A percentile compares a stretch with the other conserved stretches of the same genome.
Evolutionary conservation across 2,888 invertebrate species (phyloP).

Genomic region (Hymenopus coronatus): DNA sequence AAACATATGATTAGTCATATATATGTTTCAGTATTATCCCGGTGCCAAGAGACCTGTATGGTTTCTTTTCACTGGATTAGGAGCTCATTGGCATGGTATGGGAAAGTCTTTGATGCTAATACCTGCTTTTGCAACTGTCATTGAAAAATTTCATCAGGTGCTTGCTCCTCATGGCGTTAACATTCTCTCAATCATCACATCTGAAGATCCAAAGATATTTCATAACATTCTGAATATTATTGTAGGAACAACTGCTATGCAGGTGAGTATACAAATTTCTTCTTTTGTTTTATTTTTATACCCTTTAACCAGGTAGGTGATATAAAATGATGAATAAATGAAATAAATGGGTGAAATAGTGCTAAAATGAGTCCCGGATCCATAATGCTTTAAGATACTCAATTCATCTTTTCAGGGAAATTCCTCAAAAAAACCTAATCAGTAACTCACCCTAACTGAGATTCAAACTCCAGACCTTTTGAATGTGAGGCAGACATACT

Average conservation of each 20-base stretch:
- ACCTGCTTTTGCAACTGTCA: slow-evolving; percentile 68
- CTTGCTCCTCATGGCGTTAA: slow-evolving; percentile 64
- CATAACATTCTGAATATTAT: slow-evolving; percentile 69
- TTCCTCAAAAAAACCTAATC: too few relatives aligned
- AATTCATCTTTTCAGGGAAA: too few relatives aligned
- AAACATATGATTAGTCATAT: too few relatives aligned
- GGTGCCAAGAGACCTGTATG: slow-evolving; percentile 71
- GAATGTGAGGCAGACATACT: too few relatives aligned
- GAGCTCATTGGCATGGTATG: slow-evolving; percentile 86
- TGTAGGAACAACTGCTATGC: slow-evolving; percentile 69
- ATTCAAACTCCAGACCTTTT: too few relatives aligned
- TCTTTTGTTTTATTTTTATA: too few relatives aligned
- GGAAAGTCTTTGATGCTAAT: slow-evolving; percentile 71
- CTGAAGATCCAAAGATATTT: slow-evolving; percentile 58
- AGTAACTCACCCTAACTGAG: too few relatives aligned
- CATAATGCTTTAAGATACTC: too few relatives aligned
- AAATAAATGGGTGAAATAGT: too few relatives aligned
- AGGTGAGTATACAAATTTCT: slow-evolving; percentile 51
- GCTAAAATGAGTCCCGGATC: too few relatives aligned
- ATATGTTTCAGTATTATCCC: slow-evolving; percentile 53
- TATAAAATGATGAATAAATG: too few relatives aligned
- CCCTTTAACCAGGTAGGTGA: too few relatives aligned
- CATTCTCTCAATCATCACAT: slow-evolving; percentile 60
- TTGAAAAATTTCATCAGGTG: slow-evolving; percentile 62
- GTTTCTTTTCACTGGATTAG: slow-evolving; percentile 91